Percentiles rank a stretch among this genome's conserved stretches.
These are phyloP conservation scores for Dysmachus trigonus DNA, from an alignment of 2,888 invertebrate genomes.

Conservation along the genomic window DNA sequence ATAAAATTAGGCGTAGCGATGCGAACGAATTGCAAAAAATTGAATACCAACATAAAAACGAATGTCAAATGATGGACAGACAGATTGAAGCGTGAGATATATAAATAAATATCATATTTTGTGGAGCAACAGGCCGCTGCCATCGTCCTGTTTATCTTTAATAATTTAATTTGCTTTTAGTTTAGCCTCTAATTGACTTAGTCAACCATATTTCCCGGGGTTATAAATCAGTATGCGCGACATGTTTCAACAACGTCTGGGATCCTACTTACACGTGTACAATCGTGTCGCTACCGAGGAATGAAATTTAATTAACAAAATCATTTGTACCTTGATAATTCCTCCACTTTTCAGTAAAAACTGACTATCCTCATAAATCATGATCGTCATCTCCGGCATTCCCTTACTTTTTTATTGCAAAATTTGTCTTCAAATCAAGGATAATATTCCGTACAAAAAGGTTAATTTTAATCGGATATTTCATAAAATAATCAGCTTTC, in stretches of 20 bases:
- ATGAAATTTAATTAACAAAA: neutral
- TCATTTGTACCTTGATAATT: neutral
- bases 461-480: neutral
- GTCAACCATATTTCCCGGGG: neutral
- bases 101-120: neutral
- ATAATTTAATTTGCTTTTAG: neutral
- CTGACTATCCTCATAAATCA: neutral
- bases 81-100: neutral
- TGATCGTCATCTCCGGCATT: neutral
- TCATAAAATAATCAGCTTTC: conserved; percentile 15
- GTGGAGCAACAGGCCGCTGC: neutral
- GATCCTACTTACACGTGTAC: neutral
- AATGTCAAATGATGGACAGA: conserved; percentile 3
- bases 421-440: conserved; percentile 4
- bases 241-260: neutral
- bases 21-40: neutral
- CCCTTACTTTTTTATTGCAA: neutral
- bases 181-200: neutral
- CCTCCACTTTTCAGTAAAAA: neutral
- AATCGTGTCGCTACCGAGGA: neutral
- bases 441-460: neutral
- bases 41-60: neutral
- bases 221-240: neutral
- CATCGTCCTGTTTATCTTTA: neutral
- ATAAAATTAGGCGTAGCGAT: conserved; percentile 14